Percentiles rank a stretch among this genome's conserved stretches.
These are phyloP conservation scores for Linyphia triangularis DNA, from an alignment of 2,888 invertebrate species.

Conservation along the genomic window DNA sequence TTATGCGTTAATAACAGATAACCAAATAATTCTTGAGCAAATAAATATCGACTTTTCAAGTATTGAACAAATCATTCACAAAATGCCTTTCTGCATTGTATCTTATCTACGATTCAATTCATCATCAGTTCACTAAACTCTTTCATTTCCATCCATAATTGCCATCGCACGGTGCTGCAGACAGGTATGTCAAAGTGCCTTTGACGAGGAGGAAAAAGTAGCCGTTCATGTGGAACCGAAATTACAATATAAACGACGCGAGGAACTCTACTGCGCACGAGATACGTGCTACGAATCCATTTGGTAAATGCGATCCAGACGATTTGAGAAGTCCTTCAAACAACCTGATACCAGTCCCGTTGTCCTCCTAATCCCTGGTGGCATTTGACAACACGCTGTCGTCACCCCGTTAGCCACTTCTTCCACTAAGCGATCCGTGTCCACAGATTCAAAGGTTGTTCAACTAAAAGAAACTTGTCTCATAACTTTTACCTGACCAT, in stretches of 20 bases:
- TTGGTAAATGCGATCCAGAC: neutral
- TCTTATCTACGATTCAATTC: neutral
- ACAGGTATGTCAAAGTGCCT: neutral
- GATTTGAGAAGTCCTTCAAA: too few species aligned
- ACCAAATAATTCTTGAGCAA: too few species aligned
- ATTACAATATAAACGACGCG: constrained; percentile 4
- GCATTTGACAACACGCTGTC: neutral
- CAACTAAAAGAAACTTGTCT: too few species aligned
- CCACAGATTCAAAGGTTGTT: too few species aligned
- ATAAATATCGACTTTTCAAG: too few species aligned
- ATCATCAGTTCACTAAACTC: neutral
- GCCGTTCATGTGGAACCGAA: neutral
- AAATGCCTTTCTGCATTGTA: neutral
- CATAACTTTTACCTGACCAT: too few species aligned
- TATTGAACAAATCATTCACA: too few species aligned
- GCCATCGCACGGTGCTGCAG: neutral
- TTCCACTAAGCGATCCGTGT: neutral
- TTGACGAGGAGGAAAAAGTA: neutral
- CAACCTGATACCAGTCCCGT: neutral
- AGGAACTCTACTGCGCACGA: constrained; percentile 7
- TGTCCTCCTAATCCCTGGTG: neutral
- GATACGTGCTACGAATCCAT: constrained; percentile 27
- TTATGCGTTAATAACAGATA: too few species aligned
- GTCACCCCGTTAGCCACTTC: constrained; percentile 22
- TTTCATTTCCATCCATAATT: neutral